Percentiles rank a stretch among this genome's conserved stretches.
These are phyloP conservation scores for Lasiommata megera DNA, from an alignment of 2,888 invertebrate genomes.

Conservation along the genomic window DNA sequence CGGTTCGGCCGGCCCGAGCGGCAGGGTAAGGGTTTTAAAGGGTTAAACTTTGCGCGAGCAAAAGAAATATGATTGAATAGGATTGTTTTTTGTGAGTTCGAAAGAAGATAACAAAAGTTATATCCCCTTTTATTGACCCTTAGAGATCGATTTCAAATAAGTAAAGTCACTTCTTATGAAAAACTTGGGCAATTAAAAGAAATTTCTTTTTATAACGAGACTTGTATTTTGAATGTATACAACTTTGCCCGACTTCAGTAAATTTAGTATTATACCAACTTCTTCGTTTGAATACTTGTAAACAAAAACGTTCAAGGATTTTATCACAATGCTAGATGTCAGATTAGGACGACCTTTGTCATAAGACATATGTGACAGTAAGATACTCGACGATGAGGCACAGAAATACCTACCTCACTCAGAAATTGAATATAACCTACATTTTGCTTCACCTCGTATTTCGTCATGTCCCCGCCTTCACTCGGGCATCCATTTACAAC, in stretches of 20 bases:
- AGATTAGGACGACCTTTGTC: too few relatives aligned
- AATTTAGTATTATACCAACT: too few relatives aligned
- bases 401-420: too few relatives aligned
- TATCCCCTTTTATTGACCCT: not conserved
- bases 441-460: not conserved
- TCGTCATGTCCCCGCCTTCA: not conserved
- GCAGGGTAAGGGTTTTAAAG: not conserved
- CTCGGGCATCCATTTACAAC: not conserved
- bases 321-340: too few relatives aligned
- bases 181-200: not conserved
- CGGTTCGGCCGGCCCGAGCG: not conserved
- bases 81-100: not conserved
- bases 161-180: not conserved
- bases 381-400: too few relatives aligned
- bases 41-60: not conserved
- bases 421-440: not conserved
- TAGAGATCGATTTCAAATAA: not conserved
- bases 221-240: not conserved
- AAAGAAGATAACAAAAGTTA: too few relatives aligned
- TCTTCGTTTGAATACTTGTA: too few relatives aligned
- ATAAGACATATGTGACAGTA: too few relatives aligned
- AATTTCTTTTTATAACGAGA: not conserved
- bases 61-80: slow-evolving; percentile 3
- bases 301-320: too few relatives aligned
- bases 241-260: too few relatives aligned